These are phyloP conservation scores for Takifugu flavidus DNA, from an alignment of 2,113 vertebrate genomes.

Conservation along the genomic window DNA sequence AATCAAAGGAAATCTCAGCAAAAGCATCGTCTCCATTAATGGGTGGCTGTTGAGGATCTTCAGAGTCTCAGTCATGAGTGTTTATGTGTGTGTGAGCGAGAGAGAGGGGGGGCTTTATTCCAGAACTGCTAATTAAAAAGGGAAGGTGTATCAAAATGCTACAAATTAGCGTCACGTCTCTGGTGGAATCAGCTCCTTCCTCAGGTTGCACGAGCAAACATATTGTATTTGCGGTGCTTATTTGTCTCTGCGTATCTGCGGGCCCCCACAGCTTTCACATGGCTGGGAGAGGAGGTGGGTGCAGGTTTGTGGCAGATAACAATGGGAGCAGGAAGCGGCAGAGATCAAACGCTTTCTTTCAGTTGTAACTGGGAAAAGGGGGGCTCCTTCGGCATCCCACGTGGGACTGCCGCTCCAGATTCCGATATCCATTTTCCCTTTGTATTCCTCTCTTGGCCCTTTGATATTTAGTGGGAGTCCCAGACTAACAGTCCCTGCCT, in stretches of 20 bases:
- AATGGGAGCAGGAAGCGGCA: conserved; percentile 48
- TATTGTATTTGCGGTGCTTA: conserved; percentile 37
- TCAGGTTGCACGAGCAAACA: conserved; percentile 57
- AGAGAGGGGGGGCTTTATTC: conserved; percentile 13
- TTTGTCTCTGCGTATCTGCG: conserved; percentile 40
- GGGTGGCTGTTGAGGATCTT: background rate
- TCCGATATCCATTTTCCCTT: conserved; percentile 68
- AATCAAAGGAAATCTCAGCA: conserved; percentile 10
- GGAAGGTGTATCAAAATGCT: conserved; percentile 60
- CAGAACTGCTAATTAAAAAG: conserved; percentile 52
- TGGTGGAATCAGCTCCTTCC: conserved; percentile 44
- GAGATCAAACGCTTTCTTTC: conserved; percentile 74
- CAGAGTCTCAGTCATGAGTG: background rate
- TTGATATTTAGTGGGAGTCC: conserved; percentile 66
- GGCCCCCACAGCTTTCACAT: conserved; percentile 24
- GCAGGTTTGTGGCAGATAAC: conserved; percentile 54
- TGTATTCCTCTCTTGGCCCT: conserved; percentile 63
- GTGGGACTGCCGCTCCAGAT: conserved; percentile 69
- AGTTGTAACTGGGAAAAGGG: conserved; percentile 64
- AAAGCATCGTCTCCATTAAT: background rate
- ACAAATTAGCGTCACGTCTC: conserved; percentile 57
- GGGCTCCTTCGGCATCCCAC: conserved; percentile 54
- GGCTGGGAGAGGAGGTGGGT: conserved; percentile 36
- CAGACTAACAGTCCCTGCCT: conserved; percentile 29
- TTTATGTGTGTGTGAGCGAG: background rate